Conservation (phyloP, 1,140 invertebrate genomes). For the Zeugodacus cucurbitae region DNA sequence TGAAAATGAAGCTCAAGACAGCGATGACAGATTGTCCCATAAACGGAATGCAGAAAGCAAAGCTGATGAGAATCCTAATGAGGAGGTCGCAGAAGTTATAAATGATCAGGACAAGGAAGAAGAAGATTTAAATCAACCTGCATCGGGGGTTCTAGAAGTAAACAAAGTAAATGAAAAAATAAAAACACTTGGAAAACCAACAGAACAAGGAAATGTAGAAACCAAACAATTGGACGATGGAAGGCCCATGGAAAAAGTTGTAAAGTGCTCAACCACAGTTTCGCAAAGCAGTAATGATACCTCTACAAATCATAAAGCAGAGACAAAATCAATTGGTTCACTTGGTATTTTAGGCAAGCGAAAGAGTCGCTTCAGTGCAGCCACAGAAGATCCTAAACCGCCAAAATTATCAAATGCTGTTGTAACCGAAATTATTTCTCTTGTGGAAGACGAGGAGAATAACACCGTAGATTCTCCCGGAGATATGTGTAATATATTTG, state of each 20-base stretch:
- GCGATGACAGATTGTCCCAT: neutral
- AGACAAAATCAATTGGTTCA: neutral
- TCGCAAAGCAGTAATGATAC: neutral
- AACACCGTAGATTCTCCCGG: neutral
- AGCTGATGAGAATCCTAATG: neutral
- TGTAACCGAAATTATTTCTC: conserved; percentile 52
- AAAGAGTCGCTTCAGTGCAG: conserved; percentile 43
- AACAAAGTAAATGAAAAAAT: neutral
- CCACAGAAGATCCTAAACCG: conserved; percentile 15
- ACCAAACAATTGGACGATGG: neutral
- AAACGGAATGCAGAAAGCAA: neutral
- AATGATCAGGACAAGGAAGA: neutral
- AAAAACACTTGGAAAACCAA: neutral
- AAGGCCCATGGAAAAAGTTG: neutral
- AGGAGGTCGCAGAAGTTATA: neutral
- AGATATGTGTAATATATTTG: conserved; percentile 58
- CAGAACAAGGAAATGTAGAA: neutral
- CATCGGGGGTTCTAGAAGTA: neutral
- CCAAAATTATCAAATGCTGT: conserved; percentile 48
- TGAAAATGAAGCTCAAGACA: neutral
- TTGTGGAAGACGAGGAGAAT: neutral
- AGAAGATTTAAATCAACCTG: neutral
- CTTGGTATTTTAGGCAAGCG: conserved; percentile 38
- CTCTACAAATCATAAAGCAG: neutral
- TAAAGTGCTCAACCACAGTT: neutral